Evolutionary conservation across 2,888 invertebrate species (phyloP).

Genomic region (Dolomedes plantarius): DNA sequence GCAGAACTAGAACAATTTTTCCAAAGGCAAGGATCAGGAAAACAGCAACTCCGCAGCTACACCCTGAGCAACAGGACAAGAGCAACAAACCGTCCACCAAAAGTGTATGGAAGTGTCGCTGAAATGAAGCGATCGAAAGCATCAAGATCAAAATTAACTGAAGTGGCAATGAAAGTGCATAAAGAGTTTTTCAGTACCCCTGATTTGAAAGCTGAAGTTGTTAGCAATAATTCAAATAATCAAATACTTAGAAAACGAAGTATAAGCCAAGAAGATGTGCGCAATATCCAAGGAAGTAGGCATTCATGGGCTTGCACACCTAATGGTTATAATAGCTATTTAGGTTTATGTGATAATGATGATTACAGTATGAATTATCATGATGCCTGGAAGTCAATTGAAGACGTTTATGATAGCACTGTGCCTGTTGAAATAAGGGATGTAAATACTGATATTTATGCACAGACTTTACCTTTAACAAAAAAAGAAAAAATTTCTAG

Average conservation of each 20-base stretch:
- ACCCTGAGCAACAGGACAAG: conserved; percentile 43
- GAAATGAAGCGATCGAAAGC: conserved; percentile 86
- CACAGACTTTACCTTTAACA: conserved; percentile 73
- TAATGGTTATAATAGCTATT: conserved; percentile 59
- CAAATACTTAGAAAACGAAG: conserved; percentile 53
- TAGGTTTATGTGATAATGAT: conserved; percentile 69
- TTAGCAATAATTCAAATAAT: conserved; percentile 26
- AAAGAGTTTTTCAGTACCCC: conserved; percentile 94
- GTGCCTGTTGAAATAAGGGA: conserved; percentile 42
- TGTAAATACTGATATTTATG: conserved; percentile 65
- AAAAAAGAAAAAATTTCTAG: conserved; percentile 57
- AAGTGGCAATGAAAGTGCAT: conserved; percentile 79
- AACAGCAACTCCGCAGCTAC: conserved; percentile 29
- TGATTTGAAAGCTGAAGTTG: conserved; percentile 83
- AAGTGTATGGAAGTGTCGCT: conserved; percentile 72
- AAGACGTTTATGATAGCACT: conserved; percentile 73
- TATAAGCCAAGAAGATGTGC: conserved; percentile 83
- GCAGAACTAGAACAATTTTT: conserved; percentile 94
- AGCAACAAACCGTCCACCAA: conserved; percentile 75
- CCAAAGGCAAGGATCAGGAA: conserved; percentile 82
- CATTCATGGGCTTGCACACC: conserved; percentile 75
- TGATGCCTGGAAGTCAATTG: conserved; percentile 75
- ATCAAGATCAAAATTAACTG: conserved; percentile 59
- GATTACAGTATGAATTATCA: conserved; percentile 73
- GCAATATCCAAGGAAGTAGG: conserved; percentile 74